Base-by-base conservation (phyloP, 2,888 invertebrate species). In the Caenorhabditis zanzibari region DNA sequence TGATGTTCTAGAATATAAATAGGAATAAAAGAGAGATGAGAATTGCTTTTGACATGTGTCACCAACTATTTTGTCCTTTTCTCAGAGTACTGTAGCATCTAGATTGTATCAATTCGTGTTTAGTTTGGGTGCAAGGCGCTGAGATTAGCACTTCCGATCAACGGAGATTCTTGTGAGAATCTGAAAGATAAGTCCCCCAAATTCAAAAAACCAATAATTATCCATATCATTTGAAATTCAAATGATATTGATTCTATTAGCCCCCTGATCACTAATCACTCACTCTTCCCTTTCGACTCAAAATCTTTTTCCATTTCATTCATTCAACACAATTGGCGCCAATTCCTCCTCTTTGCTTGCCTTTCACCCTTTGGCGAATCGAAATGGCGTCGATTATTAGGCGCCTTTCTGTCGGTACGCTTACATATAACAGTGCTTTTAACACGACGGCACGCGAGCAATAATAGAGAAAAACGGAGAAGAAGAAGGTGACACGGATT, bases 341-440 rank as follows among this genome's bases (percentile, higher is more conserved):
- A 14, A 49, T 44, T 76, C 64, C 68, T 56, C 56, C 47, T 64
- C 47, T 56, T 24, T 74, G 26, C n/a, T 35, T 24, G 22, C 58
- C 47, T 4, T 16, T 49, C 56, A 47, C 52, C 54, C 47, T 75
- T 64, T 58, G 54, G 52, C 66, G 74, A 49, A 63, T 63, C 26
- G 56, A 69, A 59, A 66, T 66, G 68, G 76, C 59, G 68, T 28
- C 69, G 68, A 61, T 76, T 76, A 76, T 76, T 76, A 76, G 76
- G 76, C 75, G 75, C 68, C 76, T 28, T 26, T 52, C 16, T 69
- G 76, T 35, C 69, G 76, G 59, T 35, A 22, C 22, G 26, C 73
- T 32, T 47, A 59, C 28, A 63, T 63, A 61, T 64, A 61, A 74
- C 74, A 74, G 64, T 56, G 49, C 58, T 32, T 58, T 59, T 63